Base-by-base conservation (phyloP, 1,140 invertebrate genomes). In the Yoshiicerus persimilis region DNA sequence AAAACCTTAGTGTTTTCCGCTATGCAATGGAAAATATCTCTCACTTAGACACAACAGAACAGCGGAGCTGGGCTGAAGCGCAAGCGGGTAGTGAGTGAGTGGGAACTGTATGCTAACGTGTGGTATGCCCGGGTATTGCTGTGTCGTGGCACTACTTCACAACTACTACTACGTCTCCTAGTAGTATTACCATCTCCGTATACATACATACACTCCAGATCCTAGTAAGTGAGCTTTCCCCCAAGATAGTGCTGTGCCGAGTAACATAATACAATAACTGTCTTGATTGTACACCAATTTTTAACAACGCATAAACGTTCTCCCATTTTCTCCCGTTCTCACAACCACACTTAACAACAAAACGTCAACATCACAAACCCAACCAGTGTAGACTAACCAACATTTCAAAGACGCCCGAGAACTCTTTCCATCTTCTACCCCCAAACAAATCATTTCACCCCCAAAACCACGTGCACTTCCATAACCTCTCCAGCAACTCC, bases 211-310 rank as follows among this genome's bases (percentile, higher is more conserved):
- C 66, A 47, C 6, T 56, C 9, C 23, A 66, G 88, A 80, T 56
- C 10, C 88, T 86, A 86, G 64, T 88, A 77, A 62, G 84, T 88
- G 88, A 77, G 84, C 75, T 88, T 86, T 86, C 70, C 85, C 85
- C 66, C 34, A 86, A 88, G 88, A 86, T 86, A 70, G 62, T 86
- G 64, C 38, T 34, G 32, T n/a, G 62, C 86, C 86, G 38, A 38
- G 66, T 77, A 70, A 84, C 38, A 88, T 80, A 80, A 64, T 64
- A 85, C 39, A 85, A 85, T 85, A 85, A 47, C 84, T 85, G 84
- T 85, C 84, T 85, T 85, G 84, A 85, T 85, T 85, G 39, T 85
- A 85, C 84, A 85, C 75, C 75, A 80, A 84, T 84, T 84, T 56
- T 41, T 41, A 62, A 84, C 83, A 84, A 84, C 75, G 83, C 83